A percentile compares a stretch with the other conserved stretches of the same genome.
These are phyloP conservation scores for Platorchestia sp. DNA, from an alignment of 1,140 invertebrate species.

Conservation along the genomic window DNA sequence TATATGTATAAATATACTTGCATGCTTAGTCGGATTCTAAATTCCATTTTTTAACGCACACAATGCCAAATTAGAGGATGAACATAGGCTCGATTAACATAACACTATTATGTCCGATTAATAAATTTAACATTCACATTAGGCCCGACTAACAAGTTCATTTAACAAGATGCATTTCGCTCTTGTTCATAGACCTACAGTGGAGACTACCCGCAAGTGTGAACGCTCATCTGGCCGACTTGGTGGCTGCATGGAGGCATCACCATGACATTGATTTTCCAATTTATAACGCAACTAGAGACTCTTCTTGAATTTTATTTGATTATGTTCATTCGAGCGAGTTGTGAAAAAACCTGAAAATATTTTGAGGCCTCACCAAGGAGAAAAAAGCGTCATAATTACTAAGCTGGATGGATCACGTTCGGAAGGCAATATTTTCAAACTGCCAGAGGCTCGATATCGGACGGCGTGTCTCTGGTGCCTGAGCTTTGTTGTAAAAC, in stretches of 20 bases:
- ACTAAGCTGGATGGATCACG: background rate
- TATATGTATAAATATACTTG: no score
- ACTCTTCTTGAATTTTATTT: background rate
- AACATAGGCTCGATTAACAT: no score
- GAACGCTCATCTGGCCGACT: background rate
- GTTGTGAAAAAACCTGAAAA: background rate
- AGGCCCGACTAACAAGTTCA: no score
- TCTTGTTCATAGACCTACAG: no score
- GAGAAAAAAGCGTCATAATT: background rate
- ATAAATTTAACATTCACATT: no score
- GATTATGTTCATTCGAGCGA: background rate
- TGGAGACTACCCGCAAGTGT: background rate
- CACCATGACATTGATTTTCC: background rate
- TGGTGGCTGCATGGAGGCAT: background rate
- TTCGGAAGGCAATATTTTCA: slow-evolving; percentile 7
- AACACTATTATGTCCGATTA: no score
- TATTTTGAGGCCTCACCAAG: background rate
- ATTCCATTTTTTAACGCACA: no score
- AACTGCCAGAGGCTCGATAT: slow-evolving; percentile 13
- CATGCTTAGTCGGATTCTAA: no score
- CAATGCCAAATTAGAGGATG: no score
- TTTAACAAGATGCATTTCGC: no score
- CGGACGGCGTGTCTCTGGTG: background rate
- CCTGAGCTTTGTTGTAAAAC: slow-evolving; percentile 50
- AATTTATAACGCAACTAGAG: background rate